phyloP scores from a whole-genome alignment of 2,797 vertebrate species.

The Ptychobarbus kaznakovi region DNA sequence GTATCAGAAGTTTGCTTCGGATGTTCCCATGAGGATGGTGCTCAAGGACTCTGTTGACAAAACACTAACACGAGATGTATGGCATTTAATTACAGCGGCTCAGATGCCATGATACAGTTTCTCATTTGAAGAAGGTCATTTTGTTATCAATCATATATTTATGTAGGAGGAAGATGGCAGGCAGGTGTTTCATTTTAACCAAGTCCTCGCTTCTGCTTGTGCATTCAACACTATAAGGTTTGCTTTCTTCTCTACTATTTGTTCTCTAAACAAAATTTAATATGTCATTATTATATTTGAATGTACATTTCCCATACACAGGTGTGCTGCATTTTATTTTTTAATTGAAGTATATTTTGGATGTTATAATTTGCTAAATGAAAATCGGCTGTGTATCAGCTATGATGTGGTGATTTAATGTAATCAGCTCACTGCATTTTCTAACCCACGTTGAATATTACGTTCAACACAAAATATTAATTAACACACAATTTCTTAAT shows the following conservation, averaged over 20 bases:
- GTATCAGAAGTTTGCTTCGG: slow-evolving; percentile 65
- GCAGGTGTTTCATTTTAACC: slow-evolving; percentile 57
- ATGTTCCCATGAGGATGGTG: slow-evolving; percentile 70
- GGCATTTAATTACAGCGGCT: slow-evolving; percentile 4
- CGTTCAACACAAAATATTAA: background rate
- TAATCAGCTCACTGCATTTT: background rate
- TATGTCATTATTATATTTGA: background rate
- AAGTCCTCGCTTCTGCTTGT: slow-evolving; percentile 57
- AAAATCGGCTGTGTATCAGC: background rate
- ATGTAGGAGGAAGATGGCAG: slow-evolving; percentile 68
- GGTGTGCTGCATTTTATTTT: background rate
- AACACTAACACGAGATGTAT: slow-evolving; percentile 68
- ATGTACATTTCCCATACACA: background rate
- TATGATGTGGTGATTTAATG: background rate
- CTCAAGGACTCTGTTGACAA: slow-evolving; percentile 46
- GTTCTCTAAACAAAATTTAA: no score
- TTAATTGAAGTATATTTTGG: background rate
- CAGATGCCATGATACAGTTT: slow-evolving; percentile 26
- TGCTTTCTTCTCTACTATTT: slow-evolving; percentile 38
- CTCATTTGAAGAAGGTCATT: slow-evolving; percentile 60
- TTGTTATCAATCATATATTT: slow-evolving; percentile 13
- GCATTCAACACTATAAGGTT: slow-evolving; percentile 72
- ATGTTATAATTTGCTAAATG: background rate
- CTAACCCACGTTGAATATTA: no score
- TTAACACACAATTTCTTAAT: background rate